Conservation (phyloP, 2,888 invertebrate genomes). For the Altica lythri region DNA sequence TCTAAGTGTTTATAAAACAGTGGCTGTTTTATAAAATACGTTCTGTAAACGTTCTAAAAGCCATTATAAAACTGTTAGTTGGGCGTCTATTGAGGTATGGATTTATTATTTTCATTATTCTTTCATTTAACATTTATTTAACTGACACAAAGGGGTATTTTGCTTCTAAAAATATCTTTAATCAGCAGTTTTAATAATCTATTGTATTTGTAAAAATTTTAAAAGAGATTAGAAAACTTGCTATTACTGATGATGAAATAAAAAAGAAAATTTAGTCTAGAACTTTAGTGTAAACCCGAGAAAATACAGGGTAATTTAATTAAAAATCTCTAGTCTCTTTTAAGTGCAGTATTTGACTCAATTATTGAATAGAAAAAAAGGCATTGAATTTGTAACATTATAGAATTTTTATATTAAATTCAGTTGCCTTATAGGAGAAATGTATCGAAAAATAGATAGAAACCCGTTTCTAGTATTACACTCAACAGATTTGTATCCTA, state of each 20-base stretch:
- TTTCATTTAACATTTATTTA: too few species aligned
- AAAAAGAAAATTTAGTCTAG: neutral
- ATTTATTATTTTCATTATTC: too few species aligned
- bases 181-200: neutral
- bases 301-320: constrained; percentile 12
- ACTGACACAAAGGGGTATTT: too few species aligned
- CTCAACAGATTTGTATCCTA: too few species aligned
- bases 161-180: constrained; percentile 4
- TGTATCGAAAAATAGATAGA: neutral
- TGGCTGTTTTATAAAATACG: too few species aligned
- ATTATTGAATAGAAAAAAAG: neutral
- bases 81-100: too few species aligned
- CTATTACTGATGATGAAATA: neutral
- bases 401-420: too few species aligned
- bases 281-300: constrained; percentile 6
- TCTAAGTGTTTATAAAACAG: too few species aligned
- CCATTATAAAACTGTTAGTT: too few species aligned
- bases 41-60: too few species aligned
- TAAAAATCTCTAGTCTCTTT: constrained; percentile 14
- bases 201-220: constrained; percentile 4
- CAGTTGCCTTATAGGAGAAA: too few species aligned
- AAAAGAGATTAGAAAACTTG: constrained; percentile 12
- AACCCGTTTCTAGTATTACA: too few species aligned
- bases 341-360: constrained; percentile 2
- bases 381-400: neutral